phyloP scores from a whole-genome alignment of 2,797 vertebrate species.

The Periophthalmus magnuspinnatus region DNA sequence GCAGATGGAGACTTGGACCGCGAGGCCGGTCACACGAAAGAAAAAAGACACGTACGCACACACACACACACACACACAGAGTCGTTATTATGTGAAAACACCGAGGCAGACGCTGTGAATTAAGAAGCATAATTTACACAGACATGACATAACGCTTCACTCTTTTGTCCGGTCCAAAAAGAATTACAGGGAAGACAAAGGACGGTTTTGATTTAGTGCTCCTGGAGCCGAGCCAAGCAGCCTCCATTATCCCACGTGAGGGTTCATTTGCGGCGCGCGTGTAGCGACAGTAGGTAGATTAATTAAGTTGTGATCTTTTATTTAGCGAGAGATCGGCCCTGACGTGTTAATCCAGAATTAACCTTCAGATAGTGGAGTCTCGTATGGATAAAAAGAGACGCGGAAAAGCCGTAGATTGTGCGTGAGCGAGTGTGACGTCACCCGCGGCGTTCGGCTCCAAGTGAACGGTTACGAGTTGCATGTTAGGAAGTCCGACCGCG shows the following conservation, averaged over 20 bases:
- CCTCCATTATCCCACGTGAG: conserved; percentile 41
- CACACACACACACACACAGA: too few species aligned
- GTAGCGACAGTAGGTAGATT: conserved; percentile 51
- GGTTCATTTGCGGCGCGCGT: conserved; percentile 37
- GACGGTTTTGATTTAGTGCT: conserved; percentile 39
- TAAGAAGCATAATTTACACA: conserved; percentile 12
- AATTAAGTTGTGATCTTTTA: conserved; percentile 63
- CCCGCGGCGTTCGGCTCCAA: too few species aligned
- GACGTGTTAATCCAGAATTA: conserved; percentile 37
- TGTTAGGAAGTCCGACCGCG: too few species aligned
- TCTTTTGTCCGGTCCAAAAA: conserved; percentile 5
- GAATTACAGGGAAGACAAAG: conserved; percentile 21
- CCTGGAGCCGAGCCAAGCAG: conserved; percentile 40
- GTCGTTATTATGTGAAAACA: conserved; percentile 14
- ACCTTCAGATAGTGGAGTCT: conserved; percentile 36
- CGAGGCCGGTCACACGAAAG: conserved; percentile 15
- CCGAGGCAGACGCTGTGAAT: background rate
- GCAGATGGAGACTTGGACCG: conserved; percentile 41
- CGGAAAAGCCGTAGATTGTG: too few species aligned
- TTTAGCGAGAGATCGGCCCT: conserved; percentile 58
- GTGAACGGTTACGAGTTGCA: too few species aligned
- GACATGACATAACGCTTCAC: conserved; percentile 38
- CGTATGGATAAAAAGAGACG: conserved; percentile 4
- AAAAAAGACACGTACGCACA: conserved; percentile 1
- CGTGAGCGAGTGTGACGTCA: too few species aligned